Percentiles rank a stretch among this genome's conserved stretches.
Evolutionary conservation across 2,888 invertebrate genomes (phyloP).

Genomic region (Biston stratarius): DNA sequence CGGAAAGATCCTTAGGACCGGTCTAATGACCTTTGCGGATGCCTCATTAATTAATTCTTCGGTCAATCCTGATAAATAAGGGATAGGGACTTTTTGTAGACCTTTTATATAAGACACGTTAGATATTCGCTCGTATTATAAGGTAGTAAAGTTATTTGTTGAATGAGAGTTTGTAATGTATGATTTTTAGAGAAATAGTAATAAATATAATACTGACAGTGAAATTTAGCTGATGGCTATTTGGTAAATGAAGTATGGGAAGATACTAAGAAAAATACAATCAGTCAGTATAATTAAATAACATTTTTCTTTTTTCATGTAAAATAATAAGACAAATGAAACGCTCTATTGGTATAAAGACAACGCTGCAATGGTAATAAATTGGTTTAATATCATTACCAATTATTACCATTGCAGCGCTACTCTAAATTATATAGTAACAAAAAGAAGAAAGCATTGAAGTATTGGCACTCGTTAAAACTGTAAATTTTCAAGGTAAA

Average conservation of each 20-base stretch:
- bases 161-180: background rate
- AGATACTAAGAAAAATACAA: background rate
- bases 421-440: too few species aligned
- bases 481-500: too few species aligned
- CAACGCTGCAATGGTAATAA: too few species aligned
- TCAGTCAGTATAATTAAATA: background rate
- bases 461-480: too few species aligned
- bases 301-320: too few species aligned
- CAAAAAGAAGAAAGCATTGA: too few species aligned
- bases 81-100: conserved; percentile 40
- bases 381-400: too few species aligned
- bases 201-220: conserved; percentile 27
- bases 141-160: conserved; percentile 3
- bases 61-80: conserved; percentile 68
- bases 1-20: conserved; percentile 47
- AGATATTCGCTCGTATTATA: conserved; percentile 1
- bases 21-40: conserved; percentile 61
- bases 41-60: conserved; percentile 72
- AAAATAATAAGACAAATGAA: too few species aligned
- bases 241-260: background rate
- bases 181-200: conserved; percentile 23
- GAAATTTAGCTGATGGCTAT: conserved; percentile 22
- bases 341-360: too few species aligned
- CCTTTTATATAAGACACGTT: conserved; percentile 8
- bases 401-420: too few species aligned